Evolutionary conservation across 2,888 invertebrate genomes (phyloP).

Genomic region (Athalia circularis): DNA sequence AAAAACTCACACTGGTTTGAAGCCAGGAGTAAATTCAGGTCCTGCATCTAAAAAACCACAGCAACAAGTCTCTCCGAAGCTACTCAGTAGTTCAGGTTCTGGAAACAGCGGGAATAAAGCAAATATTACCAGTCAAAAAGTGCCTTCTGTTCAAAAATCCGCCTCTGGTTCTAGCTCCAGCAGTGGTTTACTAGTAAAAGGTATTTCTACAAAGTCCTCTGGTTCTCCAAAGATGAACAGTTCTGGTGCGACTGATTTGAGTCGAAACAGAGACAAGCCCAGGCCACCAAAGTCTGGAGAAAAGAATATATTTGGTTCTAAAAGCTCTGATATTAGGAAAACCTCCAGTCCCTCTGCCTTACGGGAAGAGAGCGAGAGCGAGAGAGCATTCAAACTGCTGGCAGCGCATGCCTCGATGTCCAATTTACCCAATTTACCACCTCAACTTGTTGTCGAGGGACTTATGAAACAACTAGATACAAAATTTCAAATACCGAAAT

Average conservation of each 20-base stretch:
- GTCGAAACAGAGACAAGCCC: slow-evolving; percentile 79
- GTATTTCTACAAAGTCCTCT: slow-evolving; percentile 68
- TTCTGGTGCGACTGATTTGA: slow-evolving; percentile 76
- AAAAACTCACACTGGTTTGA: slow-evolving; percentile 88
- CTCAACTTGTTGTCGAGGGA: slow-evolving; percentile 83
- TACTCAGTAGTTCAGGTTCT: slow-evolving; percentile 47
- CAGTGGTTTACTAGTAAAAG: slow-evolving; percentile 55
- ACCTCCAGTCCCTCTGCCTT: slow-evolving; percentile 82
- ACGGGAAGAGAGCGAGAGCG: slow-evolving; percentile 80
- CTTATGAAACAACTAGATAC: slow-evolving; percentile 87
- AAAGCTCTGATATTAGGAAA: slow-evolving; percentile 76
- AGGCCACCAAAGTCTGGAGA: slow-evolving; percentile 79
- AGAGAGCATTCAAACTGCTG: slow-evolving; percentile 78
- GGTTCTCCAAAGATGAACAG: slow-evolving; percentile 79
- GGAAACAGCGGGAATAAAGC: slow-evolving; percentile 62
- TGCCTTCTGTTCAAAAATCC: slow-evolving; percentile 64
- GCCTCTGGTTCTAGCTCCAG: slow-evolving; percentile 65
- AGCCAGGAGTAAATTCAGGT: slow-evolving; percentile 90
- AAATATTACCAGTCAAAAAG: slow-evolving; percentile 70
- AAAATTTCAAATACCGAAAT: slow-evolving; percentile 91
- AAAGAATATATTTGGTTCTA: slow-evolving; percentile 80
- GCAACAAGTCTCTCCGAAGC: slow-evolving; percentile 73
- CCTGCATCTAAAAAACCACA: slow-evolving; percentile 89
- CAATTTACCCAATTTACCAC: slow-evolving; percentile 66
- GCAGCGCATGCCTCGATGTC: slow-evolving; percentile 77